Evolutionary conservation across 2,888 invertebrate genomes (phyloP).

Genomic region (Macrosiphum euphorbiae): DNA sequence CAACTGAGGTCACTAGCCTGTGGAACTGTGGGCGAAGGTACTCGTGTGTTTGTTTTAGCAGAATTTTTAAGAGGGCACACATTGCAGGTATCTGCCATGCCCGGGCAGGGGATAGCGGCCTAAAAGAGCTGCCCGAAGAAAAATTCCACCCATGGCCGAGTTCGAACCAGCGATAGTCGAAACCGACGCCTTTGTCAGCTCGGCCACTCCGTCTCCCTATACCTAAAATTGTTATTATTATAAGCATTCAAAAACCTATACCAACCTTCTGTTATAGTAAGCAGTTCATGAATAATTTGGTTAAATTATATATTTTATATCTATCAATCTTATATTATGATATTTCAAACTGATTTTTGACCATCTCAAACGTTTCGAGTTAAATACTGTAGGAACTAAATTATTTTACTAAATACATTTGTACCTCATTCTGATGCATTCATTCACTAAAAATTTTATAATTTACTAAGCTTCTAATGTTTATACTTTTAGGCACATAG

Average conservation of each 20-base stretch:
- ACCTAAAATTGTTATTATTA: background rate
- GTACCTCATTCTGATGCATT: background rate
- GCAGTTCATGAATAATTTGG: background rate
- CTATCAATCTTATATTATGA: background rate
- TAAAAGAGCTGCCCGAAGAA: too few relatives aligned
- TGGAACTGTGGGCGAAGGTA: too few relatives aligned
- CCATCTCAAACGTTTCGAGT: background rate
- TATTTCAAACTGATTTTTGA: background rate
- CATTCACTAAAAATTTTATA: background rate
- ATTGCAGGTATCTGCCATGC: too few relatives aligned
- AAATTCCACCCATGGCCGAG: too few relatives aligned
- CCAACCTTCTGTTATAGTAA: background rate
- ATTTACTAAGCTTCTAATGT: background rate
- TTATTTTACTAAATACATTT: background rate
- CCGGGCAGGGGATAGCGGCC: too few relatives aligned
- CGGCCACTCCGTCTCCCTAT: background rate
- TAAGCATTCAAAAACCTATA: background rate
- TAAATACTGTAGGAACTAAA: background rate
- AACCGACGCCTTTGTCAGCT: too few relatives aligned
- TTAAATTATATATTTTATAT: background rate
- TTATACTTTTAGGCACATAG: background rate
- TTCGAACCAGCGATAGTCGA: too few relatives aligned
- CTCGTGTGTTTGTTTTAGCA: too few relatives aligned
- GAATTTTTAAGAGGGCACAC: too few relatives aligned
- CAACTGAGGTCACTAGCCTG: too few relatives aligned